Conservation (phyloP, 1,140 invertebrate species). For the Diachasma alloeum region DNA sequence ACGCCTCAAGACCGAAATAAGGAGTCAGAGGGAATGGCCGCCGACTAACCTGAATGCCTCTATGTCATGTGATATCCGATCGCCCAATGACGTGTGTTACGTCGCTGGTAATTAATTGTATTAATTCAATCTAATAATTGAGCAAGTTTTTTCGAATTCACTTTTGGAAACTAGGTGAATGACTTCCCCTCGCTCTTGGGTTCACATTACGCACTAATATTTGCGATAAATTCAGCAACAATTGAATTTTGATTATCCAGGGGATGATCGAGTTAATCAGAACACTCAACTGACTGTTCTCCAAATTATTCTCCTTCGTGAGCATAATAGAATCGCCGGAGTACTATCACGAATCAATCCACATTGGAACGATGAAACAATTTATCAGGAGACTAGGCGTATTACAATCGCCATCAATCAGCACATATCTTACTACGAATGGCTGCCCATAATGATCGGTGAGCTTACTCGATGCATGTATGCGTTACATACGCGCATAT, state of each 20-base stretch:
- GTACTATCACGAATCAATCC: slow-evolving; percentile 79
- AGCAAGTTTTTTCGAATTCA: slow-evolving; percentile 24
- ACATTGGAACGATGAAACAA: slow-evolving; percentile 85
- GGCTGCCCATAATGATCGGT: slow-evolving; percentile 83
- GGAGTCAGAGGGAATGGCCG: slow-evolving; percentile 74
- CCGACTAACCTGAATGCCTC: slow-evolving; percentile 70
- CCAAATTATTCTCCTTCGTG: slow-evolving; percentile 84
- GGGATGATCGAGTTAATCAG: slow-evolving; percentile 89
- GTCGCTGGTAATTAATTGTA: slow-evolving; percentile 66
- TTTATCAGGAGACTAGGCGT: slow-evolving; percentile 86
- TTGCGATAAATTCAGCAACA: too few relatives aligned
- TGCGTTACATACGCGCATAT: neutral
- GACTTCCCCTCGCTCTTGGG: neutral
- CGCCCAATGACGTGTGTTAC: slow-evolving; percentile 72
- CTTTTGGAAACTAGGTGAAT: neutral
- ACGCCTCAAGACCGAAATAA: slow-evolving; percentile 69
- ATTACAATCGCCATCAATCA: slow-evolving; percentile 83
- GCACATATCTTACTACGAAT: slow-evolving; percentile 88
- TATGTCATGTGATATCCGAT: slow-evolving; percentile 66
- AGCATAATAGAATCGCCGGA: slow-evolving; percentile 90
- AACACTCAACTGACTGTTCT: slow-evolving; percentile 82
- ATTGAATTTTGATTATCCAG: slow-evolving; percentile 55
- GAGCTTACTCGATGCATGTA: slow-evolving; percentile 3
- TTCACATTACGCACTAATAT: neutral
- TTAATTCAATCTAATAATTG: slow-evolving; percentile 15